phyloP scores from a whole-genome alignment of 2,113 vertebrate genomes.

The Colaptes auratus region DNA sequence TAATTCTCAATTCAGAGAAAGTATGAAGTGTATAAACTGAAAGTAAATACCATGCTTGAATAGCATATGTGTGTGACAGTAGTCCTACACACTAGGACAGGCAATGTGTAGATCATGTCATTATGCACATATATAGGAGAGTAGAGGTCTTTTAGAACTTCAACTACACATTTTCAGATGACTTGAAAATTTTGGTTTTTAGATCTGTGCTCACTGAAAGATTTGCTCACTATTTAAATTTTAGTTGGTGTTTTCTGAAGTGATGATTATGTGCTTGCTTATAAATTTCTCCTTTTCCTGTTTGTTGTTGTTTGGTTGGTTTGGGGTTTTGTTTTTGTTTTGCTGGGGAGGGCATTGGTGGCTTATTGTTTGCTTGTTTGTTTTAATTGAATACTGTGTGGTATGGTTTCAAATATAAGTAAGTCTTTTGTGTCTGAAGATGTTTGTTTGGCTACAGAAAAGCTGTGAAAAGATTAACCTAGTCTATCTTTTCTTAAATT shows the following conservation, averaged over 20 bases:
- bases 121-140: background rate
- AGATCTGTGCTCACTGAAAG: background rate
- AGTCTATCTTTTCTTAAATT: background rate
- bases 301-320: no score
- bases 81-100: background rate
- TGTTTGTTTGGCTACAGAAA: background rate
- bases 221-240: background rate
- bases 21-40: rapidly evolving
- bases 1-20: background rate
- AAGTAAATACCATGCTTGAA: background rate
- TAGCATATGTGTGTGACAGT: rapidly evolving
- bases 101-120: background rate
- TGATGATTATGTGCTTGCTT: background rate
- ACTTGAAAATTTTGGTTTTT: background rate
- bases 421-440: background rate
- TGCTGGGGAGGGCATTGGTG: no score
- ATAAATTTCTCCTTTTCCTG: background rate
- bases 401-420: background rate
- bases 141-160: background rate
- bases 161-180: background rate
- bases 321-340: no score
- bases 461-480: background rate
- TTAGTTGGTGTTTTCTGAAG: background rate
- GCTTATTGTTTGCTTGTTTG: no score
- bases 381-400: background rate